Base-by-base conservation (phyloP, 2,797 vertebrate genomes). In the Parotocinclus haroldoi region DNA sequence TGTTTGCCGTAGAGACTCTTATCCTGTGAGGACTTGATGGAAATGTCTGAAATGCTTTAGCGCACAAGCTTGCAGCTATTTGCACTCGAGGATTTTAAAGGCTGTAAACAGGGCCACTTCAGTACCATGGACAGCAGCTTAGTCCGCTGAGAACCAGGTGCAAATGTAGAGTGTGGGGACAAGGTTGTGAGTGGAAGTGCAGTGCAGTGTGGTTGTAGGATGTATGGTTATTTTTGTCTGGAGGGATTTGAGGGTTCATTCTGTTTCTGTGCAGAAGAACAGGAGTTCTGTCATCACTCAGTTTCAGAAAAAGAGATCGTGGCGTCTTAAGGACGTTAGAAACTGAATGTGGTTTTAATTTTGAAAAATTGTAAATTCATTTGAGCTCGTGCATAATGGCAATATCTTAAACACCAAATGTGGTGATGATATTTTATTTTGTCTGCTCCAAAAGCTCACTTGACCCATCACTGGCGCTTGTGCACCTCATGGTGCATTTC, bases 21-120 rank as follows among this genome's bases (percentile, higher is more conserved):
- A 64, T n/a, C 40, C 10, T 9, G 11, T 53, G 61, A 73, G 66
- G 55, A 63, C 38, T 52, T 69, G 45, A 79, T 64, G 42, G 36
- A 59, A 68, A 75, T 73, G 58, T 79, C 60, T 71, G 70, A 73
- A 79, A 63, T 7, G 48, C 66, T 56, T 81, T 73, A 55, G 56
- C 69, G 58, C 72, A 72, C 77, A 67, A 58, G 76, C 48, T 75
- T 56, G 55, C 65, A 39, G 69, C 78, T 69, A 75, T 85, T 84
- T 78, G 72, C 83, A 82, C 81, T 73, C 62, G 76, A 75, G 63
- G 67, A 71, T 81, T 86, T 85, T 86, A 88, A 90, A 80, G 86
- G 81, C 64, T 77, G 76, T 67, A 55, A 82, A 80, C 78, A 51
- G 63, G 39, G 44, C 63, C 71, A 72, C 80, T 74, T 82, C 64